Percentiles rank a stretch among this genome's conserved stretches.
Conservation (phyloP, 2,113 vertebrate genomes). For the Sinocyclocheilus anophthalmus region DNA sequence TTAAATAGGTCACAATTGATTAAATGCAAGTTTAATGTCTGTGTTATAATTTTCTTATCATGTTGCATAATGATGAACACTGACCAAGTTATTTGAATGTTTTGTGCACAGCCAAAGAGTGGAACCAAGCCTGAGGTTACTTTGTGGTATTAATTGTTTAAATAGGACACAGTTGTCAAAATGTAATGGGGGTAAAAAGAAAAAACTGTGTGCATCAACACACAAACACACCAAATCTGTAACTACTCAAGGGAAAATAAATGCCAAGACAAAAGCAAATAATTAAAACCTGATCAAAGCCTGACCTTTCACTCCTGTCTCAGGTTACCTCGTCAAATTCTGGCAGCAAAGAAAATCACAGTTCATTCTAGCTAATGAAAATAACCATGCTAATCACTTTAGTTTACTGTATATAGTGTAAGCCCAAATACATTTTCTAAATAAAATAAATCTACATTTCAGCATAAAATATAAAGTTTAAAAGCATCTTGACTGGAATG, state of each 20-base stretch:
- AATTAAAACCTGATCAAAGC: not conserved
- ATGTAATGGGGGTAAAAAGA: not conserved
- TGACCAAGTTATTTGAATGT: not conserved
- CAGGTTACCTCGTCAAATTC: not conserved
- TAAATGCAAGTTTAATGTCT: not conserved
- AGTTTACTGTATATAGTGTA: not conserved
- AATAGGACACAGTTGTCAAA: not conserved
- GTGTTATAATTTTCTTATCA: not conserved
- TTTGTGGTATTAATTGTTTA: constrained; percentile 4
- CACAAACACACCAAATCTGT: not conserved
- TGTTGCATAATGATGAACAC: not conserved
- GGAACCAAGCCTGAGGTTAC: not conserved
- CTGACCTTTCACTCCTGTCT: not conserved
- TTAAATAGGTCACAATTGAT: not conserved
- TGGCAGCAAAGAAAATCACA: not conserved
- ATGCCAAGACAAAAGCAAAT: not conserved
- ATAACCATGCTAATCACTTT: not conserved
- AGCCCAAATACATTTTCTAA: not conserved
- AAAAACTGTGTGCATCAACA: not conserved
- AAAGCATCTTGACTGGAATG: not conserved
- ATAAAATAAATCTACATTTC: not conserved
- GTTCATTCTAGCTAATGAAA: not conserved
- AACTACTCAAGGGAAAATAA: not conserved
- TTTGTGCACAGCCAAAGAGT: not conserved
- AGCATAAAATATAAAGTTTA: not conserved